phyloP scores from a whole-genome alignment of 2,888 invertebrate genomes.

The Spodoptera littoralis region DNA sequence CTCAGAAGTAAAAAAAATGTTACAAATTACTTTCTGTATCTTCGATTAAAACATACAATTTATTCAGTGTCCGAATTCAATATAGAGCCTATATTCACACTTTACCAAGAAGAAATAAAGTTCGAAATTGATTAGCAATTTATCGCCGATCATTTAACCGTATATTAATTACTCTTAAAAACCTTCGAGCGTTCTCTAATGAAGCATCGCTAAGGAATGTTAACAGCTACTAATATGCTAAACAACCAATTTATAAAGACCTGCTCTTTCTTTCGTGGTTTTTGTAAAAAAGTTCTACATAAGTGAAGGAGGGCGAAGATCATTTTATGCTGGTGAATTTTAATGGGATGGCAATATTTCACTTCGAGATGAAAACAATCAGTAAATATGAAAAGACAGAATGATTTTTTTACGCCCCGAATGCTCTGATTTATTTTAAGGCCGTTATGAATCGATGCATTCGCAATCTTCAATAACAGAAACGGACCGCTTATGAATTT shows the following conservation, averaged over 20 bases:
- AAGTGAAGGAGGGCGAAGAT: slow-evolving; percentile 21
- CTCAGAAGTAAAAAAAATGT: slow-evolving; percentile 21
- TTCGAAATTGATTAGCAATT: slow-evolving; percentile 22
- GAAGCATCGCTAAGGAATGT: slow-evolving; percentile 71
- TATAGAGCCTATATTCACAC: slow-evolving; percentile 4
- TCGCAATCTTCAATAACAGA: slow-evolving; percentile 62
- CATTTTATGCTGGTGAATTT: slow-evolving; percentile 57
- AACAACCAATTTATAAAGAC: slow-evolving; percentile 57
- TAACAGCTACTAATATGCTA: slow-evolving; percentile 69
- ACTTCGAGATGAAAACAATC: slow-evolving; percentile 73
- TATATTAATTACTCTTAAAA: slow-evolving; percentile 67
- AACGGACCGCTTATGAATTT: slow-evolving; percentile 54
- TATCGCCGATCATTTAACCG: slow-evolving; percentile 26
- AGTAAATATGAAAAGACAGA: slow-evolving; percentile 72
- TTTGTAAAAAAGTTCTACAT: slow-evolving; percentile 3
- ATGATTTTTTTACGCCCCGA: slow-evolving; percentile 69
- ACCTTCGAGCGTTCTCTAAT: slow-evolving; percentile 71
- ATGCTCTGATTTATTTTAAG: slow-evolving; percentile 69
- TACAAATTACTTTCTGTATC: slow-evolving; percentile 14
- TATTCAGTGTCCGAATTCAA: slow-evolving; percentile 5
- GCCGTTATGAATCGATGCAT: slow-evolving; percentile 64
- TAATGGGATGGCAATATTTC: slow-evolving; percentile 66
- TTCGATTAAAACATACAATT: slow-evolving; percentile 28
- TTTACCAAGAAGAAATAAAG: slow-evolving; percentile 15
- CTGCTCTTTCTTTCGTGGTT: slow-evolving; percentile 1